Percentiles rank a stretch among this genome's conserved stretches.
Conservation (phyloP, 2,888 invertebrate genomes). For the Odontocolon sp. region DNA sequence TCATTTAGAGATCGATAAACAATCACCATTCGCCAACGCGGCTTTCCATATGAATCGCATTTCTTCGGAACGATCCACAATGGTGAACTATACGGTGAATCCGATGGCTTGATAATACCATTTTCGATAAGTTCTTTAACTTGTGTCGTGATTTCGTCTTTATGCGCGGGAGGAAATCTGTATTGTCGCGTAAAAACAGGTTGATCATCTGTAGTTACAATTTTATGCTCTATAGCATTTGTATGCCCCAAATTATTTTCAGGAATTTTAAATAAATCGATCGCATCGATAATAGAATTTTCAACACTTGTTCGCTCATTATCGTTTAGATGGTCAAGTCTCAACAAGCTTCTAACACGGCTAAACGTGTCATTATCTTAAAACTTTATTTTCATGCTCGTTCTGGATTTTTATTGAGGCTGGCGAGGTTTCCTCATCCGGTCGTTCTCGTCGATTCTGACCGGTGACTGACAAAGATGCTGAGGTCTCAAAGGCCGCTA, state of each 20-base stretch:
- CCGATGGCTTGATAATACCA: not conserved
- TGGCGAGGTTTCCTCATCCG: too few relatives aligned
- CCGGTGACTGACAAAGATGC: too few relatives aligned
- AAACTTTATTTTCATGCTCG: too few relatives aligned
- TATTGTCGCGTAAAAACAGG: not conserved
- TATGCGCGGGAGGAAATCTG: not conserved
- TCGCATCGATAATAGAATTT: not conserved
- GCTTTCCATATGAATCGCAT: conserved; percentile 10
- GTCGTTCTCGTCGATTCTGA: too few relatives aligned
- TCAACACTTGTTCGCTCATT: conserved; percentile 8
- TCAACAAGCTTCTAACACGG: too few relatives aligned
- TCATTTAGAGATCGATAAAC: conserved; percentile 1
- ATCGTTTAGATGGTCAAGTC: conserved; percentile 20
- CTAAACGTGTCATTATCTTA: too few relatives aligned
- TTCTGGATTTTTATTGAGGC: too few relatives aligned
- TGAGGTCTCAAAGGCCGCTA: not conserved
- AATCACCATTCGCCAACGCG: conserved; percentile 12
- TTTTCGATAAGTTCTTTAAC: not conserved
- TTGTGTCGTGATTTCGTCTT: not conserved
- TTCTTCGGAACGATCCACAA: conserved; percentile 15
- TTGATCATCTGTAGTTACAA: not conserved
- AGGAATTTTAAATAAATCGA: not conserved
- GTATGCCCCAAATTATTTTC: not conserved
- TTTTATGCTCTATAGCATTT: not conserved
- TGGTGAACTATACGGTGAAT: not conserved